Percentiles rank a stretch among this genome's conserved stretches.
These are phyloP conservation scores for Bombus soroeensis DNA, from an alignment of 1,140 invertebrate genomes.

Conservation along the genomic window DNA sequence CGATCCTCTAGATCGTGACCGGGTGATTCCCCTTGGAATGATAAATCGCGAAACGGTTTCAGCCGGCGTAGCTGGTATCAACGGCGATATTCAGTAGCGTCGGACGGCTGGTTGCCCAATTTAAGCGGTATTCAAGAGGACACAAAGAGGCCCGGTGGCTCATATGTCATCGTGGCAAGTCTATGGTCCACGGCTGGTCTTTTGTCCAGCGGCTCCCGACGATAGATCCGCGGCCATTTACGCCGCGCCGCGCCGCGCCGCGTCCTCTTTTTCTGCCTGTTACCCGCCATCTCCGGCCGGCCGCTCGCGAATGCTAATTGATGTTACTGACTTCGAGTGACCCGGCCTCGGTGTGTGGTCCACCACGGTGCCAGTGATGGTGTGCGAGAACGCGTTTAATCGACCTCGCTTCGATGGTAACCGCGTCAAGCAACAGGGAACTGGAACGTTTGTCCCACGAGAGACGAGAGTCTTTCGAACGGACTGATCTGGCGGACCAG, in stretches of 20 bases:
- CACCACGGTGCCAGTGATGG: not conserved
- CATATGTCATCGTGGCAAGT: slow-evolving; percentile 78
- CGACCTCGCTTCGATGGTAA: not conserved
- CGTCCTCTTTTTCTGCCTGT: not conserved
- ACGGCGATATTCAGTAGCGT: slow-evolving; percentile 70
- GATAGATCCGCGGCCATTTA: slow-evolving; percentile 70
- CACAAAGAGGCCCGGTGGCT: slow-evolving; percentile 77
- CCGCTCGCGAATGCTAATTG: slow-evolving; percentile 76
- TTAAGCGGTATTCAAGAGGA: slow-evolving; percentile 79
- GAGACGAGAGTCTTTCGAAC: not conserved
- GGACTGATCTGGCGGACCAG: not conserved
- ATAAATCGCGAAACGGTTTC: slow-evolving; percentile 67
- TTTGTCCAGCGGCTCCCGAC: slow-evolving; percentile 55
- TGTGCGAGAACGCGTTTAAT: slow-evolving; percentile 1
- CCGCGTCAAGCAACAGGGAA: not conserved
- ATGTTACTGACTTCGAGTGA: slow-evolving; percentile 71
- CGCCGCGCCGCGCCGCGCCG: slow-evolving; percentile 25
- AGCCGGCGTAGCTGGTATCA: slow-evolving; percentile 33
- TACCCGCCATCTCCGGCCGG: slow-evolving; percentile 42
- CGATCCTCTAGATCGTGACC: not conserved
- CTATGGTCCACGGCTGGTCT: slow-evolving; percentile 49
- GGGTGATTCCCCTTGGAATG: slow-evolving; percentile 32
- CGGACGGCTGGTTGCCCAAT: slow-evolving; percentile 73
- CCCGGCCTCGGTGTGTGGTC: slow-evolving; percentile 68
- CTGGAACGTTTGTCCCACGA: slow-evolving; percentile 15